Percentiles rank a stretch among this genome's conserved stretches.
Evolutionary conservation across 2,797 vertebrate species (phyloP).

Genomic region (Leptoclinus maculatus): DNA sequence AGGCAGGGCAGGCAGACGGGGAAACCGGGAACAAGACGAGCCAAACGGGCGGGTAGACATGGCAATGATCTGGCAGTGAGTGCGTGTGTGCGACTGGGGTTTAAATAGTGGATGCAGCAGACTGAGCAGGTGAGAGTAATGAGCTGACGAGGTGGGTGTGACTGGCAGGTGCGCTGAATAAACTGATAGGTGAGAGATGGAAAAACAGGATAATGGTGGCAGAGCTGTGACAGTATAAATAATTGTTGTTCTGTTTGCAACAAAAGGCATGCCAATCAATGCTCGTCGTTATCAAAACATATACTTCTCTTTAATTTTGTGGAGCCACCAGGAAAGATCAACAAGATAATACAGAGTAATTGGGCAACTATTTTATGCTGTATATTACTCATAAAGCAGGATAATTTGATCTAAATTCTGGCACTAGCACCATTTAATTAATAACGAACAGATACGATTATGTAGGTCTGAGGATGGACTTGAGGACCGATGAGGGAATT

Average conservation of each 20-base stretch:
- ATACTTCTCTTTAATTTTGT: slow-evolving; percentile 5
- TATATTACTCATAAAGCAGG: slow-evolving; percentile 18
- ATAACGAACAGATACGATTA: slow-evolving; percentile 29
- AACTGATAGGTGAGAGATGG: too few relatives aligned
- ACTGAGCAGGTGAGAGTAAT: too few relatives aligned
- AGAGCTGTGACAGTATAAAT: too few relatives aligned
- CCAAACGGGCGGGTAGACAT: too few relatives aligned
- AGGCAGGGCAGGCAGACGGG: too few relatives aligned
- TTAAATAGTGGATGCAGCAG: too few relatives aligned
- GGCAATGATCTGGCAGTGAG: too few relatives aligned
- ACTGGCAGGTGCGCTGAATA: too few relatives aligned
- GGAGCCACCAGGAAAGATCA: slow-evolving; percentile 8
- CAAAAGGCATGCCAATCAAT: slow-evolving; percentile 21
- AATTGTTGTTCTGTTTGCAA: slow-evolving; percentile 11
- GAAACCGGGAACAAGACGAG: too few relatives aligned
- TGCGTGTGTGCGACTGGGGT: too few relatives aligned
- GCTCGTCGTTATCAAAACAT: slow-evolving; percentile 3
- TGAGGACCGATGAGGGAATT: slow-evolving; percentile 28
- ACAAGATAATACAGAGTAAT: slow-evolving; percentile 26
- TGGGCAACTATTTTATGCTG: neutral
- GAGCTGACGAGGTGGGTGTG: too few relatives aligned
- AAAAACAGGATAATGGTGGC: too few relatives aligned
- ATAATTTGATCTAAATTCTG: slow-evolving; percentile 27
- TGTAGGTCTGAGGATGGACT: slow-evolving; percentile 35
- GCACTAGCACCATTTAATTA: slow-evolving; percentile 14